phyloP scores from a whole-genome alignment of 2,888 invertebrate species.

The Rhopalosiphum nymphaeae region DNA sequence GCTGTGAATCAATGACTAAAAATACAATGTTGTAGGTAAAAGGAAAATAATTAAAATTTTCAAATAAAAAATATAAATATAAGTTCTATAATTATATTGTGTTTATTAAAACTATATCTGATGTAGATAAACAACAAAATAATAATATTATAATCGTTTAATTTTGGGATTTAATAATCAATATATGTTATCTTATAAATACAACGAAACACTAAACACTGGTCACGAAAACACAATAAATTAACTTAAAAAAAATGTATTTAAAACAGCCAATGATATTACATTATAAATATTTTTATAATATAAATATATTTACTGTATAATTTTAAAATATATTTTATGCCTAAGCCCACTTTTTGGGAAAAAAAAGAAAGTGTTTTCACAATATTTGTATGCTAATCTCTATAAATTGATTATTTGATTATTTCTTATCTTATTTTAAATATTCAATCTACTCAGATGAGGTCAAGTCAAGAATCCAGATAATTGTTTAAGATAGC shows the following conservation, averaged over 20 bases:
- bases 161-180: not conserved
- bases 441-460: not conserved
- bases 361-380: conserved; percentile 30
- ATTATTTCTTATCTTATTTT: conserved; percentile 14
- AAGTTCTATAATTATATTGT: not conserved
- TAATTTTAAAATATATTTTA: not conserved
- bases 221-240: not conserved
- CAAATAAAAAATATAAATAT: not conserved
- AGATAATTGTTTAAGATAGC: conserved; percentile 27
- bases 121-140: not conserved
- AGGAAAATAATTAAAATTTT: not conserved
- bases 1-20: not conserved
- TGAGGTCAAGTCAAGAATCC: not conserved
- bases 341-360: too few relatives aligned
- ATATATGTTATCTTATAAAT: too few relatives aligned
- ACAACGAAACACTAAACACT: not conserved
- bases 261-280: not conserved
- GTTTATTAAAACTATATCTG: not conserved
- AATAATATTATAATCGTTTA: not conserved
- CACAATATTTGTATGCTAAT: not conserved
- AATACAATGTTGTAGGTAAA: not conserved
- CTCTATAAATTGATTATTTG: not conserved
- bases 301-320: not conserved
- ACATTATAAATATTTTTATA: not conserved
- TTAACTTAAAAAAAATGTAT: not conserved